Percentiles rank a stretch among this genome's conserved stretches.
phyloP scores from a whole-genome alignment of 2,888 invertebrate species.

The Chloroclysta siterata region DNA sequence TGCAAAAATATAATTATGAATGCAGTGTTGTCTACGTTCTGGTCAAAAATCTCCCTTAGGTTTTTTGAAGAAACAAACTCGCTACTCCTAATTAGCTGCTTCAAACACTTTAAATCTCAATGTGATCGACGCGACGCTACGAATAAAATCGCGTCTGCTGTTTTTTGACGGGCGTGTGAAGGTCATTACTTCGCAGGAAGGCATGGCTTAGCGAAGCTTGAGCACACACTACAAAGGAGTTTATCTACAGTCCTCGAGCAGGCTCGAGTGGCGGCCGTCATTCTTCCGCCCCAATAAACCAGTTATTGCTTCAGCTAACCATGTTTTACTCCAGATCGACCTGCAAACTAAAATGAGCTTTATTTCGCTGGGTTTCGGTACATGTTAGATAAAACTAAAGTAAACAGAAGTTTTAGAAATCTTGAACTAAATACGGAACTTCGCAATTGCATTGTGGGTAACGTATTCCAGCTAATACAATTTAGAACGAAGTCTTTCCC shows the following conservation, averaged over 20 bases:
- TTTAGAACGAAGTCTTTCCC: no score
- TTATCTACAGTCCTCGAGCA: slow-evolving; percentile 24
- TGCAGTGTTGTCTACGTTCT: no score
- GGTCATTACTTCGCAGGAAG: slow-evolving; percentile 1
- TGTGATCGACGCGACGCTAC: no score
- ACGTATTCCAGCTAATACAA: no score
- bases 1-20: no score
- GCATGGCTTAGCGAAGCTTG: slow-evolving; percentile 4
- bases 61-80: no score
- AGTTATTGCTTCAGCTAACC: slow-evolving; percentile 40
- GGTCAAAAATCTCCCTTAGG: no score
- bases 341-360: slow-evolving; percentile 6
- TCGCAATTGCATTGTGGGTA: not conserved
- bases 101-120: no score
- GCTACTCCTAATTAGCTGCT: no score
- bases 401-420: not conserved
- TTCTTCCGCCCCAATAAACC: slow-evolving; percentile 53
- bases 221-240: slow-evolving; percentile 28
- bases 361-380: not conserved
- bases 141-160: not conserved
- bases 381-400: not conserved
- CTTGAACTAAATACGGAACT: not conserved
- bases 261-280: slow-evolving; percentile 44
- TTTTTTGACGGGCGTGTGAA: not conserved
- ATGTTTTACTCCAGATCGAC: slow-evolving; percentile 9